Percentiles rank a stretch among this genome's conserved stretches.
phyloP scores from a whole-genome alignment of 2,113 vertebrate genomes.

The Pogona vitticeps region DNA sequence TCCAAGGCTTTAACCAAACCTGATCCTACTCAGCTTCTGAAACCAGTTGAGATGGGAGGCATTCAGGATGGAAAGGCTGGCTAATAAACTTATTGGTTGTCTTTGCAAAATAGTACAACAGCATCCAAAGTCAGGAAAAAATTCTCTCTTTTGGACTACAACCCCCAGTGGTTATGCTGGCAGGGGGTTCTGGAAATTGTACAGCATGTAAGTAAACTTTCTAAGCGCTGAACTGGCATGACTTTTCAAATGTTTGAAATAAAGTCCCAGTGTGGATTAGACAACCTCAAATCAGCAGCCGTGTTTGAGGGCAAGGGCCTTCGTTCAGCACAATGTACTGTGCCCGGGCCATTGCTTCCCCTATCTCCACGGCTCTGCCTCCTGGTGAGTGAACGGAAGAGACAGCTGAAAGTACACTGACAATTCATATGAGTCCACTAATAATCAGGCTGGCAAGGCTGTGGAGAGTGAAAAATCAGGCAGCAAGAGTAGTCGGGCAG shows the following conservation, averaged over 20 bases:
- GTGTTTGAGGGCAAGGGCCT: neutral
- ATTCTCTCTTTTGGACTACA: too few relatives aligned
- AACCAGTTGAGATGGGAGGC: too few relatives aligned
- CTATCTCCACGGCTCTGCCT: neutral
- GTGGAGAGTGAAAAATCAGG: constrained; percentile 53
- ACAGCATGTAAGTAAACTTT: too few relatives aligned
- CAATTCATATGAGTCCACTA: neutral
- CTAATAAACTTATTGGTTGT: too few relatives aligned
- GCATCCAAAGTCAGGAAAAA: too few relatives aligned
- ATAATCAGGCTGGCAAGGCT: constrained; percentile 61
- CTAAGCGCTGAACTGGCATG: neutral
- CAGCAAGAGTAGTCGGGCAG: constrained; percentile 55
- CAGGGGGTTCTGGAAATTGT: too few relatives aligned
- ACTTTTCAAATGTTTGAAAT: neutral
- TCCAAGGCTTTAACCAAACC: too few relatives aligned
- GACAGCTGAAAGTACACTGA: constrained; percentile 35
- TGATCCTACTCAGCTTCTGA: too few relatives aligned
- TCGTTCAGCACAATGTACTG: rapidly evolving
- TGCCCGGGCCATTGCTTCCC: neutral
- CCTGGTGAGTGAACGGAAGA: constrained; percentile 4
- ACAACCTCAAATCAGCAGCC: rapidly evolving
- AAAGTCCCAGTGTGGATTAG: neutral
- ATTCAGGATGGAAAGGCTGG: too few relatives aligned
- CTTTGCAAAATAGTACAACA: too few relatives aligned
- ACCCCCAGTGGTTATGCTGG: too few relatives aligned